Conservation (phyloP, 2,113 vertebrate genomes). For the Cyanocitta stelleri region DNA sequence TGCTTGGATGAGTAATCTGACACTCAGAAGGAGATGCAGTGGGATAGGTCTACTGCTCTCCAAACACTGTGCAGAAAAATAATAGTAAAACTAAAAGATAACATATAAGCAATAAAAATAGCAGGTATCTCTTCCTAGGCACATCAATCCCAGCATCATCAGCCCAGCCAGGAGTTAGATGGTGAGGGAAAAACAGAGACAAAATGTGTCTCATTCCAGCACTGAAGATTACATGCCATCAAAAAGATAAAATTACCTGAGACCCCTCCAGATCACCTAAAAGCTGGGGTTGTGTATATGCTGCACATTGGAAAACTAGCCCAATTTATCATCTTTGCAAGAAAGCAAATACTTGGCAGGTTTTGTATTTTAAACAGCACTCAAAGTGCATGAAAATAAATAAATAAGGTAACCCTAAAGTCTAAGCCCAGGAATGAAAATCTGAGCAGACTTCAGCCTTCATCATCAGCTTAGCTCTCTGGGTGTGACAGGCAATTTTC, state of each 20-base stretch:
- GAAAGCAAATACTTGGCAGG: conserved; percentile 16
- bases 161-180: conserved; percentile 5
- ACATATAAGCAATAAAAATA: conserved; percentile 55
- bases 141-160: conserved; percentile 47
- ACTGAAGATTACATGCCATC: conserved; percentile 57
- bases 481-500: conserved; percentile 65
- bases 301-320: conserved; percentile 17
- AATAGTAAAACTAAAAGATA: conserved; percentile 53
- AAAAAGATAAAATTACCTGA: conserved; percentile 51
- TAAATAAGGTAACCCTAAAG: conserved; percentile 47
- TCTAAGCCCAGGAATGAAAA: conserved; percentile 30
- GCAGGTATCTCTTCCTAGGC: conserved; percentile 27
- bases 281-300: conserved; percentile 33
- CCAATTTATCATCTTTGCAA: conserved; percentile 36
- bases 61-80: conserved; percentile 33
- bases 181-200: conserved; percentile 29
- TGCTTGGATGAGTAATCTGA: conserved; percentile 49
- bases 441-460: conserved; percentile 43
- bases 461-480: conserved; percentile 50
- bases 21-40: conserved; percentile 20
- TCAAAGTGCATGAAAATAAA: conserved; percentile 29
- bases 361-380: conserved; percentile 51
- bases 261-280: conserved; percentile 11
- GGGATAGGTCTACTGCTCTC: conserved; percentile 24
- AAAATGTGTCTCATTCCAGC: conserved; percentile 49